Base-by-base conservation (phyloP, 2,113 vertebrate species). In the Apeltes quadracus region DNA sequence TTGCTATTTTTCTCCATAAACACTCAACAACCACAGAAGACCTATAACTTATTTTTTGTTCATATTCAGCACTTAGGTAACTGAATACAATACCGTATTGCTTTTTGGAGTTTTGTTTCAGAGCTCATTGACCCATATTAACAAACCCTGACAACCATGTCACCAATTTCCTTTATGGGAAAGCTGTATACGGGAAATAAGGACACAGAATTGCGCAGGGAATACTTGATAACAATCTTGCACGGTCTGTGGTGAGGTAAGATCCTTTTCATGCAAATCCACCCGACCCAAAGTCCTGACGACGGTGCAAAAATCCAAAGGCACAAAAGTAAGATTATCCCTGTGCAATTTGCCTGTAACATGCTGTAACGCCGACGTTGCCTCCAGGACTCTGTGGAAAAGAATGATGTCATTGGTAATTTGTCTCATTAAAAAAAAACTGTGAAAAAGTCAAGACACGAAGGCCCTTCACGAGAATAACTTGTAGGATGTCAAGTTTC, bases 401-500 rank as follows among this genome's bases (percentile, higher is more conserved):
- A 53, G 5, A 69, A 69, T 72, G 34, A 67, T 53, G 7, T 69
- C 55, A 51, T 46, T 66, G 66, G 81, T 84, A 25, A 69, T 36
- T 66, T 69, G 55, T 7, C 53, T 39, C 32, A 59, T 36, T 57
- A 63, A 20, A 29, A 12, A 0, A 14, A 53, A 12, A 15, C 15
- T 8, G 36, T 13, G 1, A 41, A 55, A 22, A 0, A 56, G 34
- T 70, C 7, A 41, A 13, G 39, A 38, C 10, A 27, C 32, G 20
- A 53, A 25, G 67, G 2, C 13, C 5, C 46, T 44, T 41, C 63
- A 72, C 36, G 11, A 54, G 63, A 56, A 68, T 13, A 63, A 66
- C 62, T 75, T 67, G 61, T 14, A 43, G 51, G 59, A 72, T 61
- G 46, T 81, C 74, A 48, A 76, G 55, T 85, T 79, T 82, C 23